phyloP scores from a whole-genome alignment of 2,888 invertebrate genomes.

The Rhimphoctona megacephalus region DNA sequence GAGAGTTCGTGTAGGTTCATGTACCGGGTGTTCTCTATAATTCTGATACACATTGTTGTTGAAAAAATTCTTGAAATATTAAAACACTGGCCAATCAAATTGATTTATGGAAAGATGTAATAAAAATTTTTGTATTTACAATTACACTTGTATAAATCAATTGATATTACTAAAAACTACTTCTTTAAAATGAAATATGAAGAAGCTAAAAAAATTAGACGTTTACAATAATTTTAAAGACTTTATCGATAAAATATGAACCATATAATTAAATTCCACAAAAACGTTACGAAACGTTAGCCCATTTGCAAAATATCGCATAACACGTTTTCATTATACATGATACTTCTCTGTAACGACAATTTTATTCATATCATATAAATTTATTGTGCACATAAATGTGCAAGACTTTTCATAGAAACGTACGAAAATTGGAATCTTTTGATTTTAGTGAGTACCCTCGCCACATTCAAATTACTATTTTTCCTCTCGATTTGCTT shows the following conservation, averaged over 20 bases:
- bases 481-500: slow-evolving; percentile 47
- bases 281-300: background rate
- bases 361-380: background rate
- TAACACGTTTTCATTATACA: background rate
- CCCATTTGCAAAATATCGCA: background rate
- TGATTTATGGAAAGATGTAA: background rate
- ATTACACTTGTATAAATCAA: background rate
- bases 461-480: slow-evolving; percentile 39
- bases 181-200: background rate
- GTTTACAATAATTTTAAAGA: background rate
- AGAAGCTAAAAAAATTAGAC: background rate
- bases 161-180: background rate
- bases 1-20: background rate
- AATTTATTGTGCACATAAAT: background rate
- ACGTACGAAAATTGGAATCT: slow-evolving; percentile 20
- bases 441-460: slow-evolving; percentile 23
- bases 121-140: background rate
- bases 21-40: background rate
- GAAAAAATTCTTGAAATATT: background rate
- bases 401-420: slow-evolving; percentile 1
- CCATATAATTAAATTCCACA: background rate
- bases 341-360: slow-evolving; percentile 9
- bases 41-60: background rate
- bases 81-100: background rate
- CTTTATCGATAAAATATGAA: background rate